A percentile compares a stretch with the other conserved stretches of the same genome.
These are phyloP conservation scores for Tautogolabrus adspersus DNA, from an alignment of 2,113 vertebrate species.

Conservation along the genomic window DNA sequence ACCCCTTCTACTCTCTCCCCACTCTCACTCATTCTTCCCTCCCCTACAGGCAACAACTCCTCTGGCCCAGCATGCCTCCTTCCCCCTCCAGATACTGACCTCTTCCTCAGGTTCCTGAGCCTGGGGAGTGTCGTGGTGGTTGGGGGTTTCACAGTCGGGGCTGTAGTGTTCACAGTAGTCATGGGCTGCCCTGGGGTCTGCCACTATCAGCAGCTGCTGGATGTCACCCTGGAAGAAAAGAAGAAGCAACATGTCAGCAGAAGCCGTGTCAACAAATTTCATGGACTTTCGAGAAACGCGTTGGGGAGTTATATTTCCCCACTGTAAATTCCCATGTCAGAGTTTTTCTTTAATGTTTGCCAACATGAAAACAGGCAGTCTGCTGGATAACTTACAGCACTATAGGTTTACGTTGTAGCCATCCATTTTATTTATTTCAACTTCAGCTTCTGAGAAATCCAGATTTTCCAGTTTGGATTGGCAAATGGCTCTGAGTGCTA, in stretches of 20 bases:
- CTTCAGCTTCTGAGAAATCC: slow-evolving; percentile 11
- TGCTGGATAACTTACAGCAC: slow-evolving; percentile 16
- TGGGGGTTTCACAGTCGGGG: slow-evolving; percentile 93
- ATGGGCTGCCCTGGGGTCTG: slow-evolving; percentile 92
- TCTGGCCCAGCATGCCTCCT: neutral
- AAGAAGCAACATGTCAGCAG: slow-evolving; percentile 27
- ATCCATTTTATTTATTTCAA: slow-evolving; percentile 30
- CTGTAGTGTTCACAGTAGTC: slow-evolving; percentile 99
- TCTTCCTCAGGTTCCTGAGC: slow-evolving; percentile 94
- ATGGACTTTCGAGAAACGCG: neutral
- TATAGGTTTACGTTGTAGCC: slow-evolving; percentile 12
- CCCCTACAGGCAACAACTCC: neutral
- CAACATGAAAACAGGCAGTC: slow-evolving; percentile 6
- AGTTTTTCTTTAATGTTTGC: neutral
- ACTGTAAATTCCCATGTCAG: slow-evolving; percentile 19
- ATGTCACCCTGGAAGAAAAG: slow-evolving; percentile 90
- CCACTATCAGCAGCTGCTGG: slow-evolving; percentile 94
- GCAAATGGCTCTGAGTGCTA: slow-evolving; percentile 1
- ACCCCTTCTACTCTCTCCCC: neutral
- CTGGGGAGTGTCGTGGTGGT: slow-evolving; percentile 88
- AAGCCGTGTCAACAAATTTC: slow-evolving; percentile 28
- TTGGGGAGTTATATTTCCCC: neutral
- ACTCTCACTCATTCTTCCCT: neutral
- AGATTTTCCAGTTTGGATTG: slow-evolving; percentile 46
- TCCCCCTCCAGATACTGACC: slow-evolving; percentile 70